Conservation (phyloP, 2,888 invertebrate genomes). For the Silvanus unidentatus region DNA sequence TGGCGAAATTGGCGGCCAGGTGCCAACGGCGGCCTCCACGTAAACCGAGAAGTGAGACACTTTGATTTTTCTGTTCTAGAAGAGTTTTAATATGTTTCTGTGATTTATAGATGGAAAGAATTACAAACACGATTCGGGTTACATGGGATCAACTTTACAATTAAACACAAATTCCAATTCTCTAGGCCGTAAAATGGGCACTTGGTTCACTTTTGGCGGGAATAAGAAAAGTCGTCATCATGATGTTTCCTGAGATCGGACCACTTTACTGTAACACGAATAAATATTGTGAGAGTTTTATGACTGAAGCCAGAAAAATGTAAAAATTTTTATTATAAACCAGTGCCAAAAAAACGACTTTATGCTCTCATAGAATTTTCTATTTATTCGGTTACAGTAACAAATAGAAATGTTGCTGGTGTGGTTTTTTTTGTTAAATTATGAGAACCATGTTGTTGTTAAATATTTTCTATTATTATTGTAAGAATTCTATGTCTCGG, state of each 20-base stretch:
- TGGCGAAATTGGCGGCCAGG: slow-evolving; percentile 45
- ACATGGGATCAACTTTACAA: slow-evolving; percentile 45
- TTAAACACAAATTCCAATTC: slow-evolving; percentile 45
- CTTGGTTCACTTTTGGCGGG: slow-evolving; percentile 54
- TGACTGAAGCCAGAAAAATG: slow-evolving; percentile 10
- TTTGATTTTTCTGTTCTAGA: background rate
- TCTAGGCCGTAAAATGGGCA: slow-evolving; percentile 52
- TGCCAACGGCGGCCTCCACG: slow-evolving; percentile 43
- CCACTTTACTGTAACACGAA: slow-evolving; percentile 46
- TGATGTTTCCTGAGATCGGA: slow-evolving; percentile 50
- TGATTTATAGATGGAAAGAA: slow-evolving; percentile 41
- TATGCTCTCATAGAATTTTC: too few relatives aligned
- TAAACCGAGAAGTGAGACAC: slow-evolving; percentile 40
- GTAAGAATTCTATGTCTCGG: background rate
- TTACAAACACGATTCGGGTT: slow-evolving; percentile 47
- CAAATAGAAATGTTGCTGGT: slow-evolving; percentile 8
- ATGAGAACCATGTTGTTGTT: slow-evolving; percentile 5
- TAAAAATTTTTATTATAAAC: slow-evolving; percentile 9
- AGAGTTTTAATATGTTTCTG: background rate
- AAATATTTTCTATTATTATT: slow-evolving; percentile 1
- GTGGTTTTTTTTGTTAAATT: slow-evolving; percentile 10
- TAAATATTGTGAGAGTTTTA: slow-evolving; percentile 8
- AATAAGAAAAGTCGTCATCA: slow-evolving; percentile 50
- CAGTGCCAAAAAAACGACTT: slow-evolving; percentile 27
- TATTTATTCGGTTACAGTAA: too few relatives aligned